A percentile compares a stretch with the other conserved stretches of the same genome.
Conservation (phyloP, 2,797 vertebrate species). For the Melanotaenia parkinsoni region DNA sequence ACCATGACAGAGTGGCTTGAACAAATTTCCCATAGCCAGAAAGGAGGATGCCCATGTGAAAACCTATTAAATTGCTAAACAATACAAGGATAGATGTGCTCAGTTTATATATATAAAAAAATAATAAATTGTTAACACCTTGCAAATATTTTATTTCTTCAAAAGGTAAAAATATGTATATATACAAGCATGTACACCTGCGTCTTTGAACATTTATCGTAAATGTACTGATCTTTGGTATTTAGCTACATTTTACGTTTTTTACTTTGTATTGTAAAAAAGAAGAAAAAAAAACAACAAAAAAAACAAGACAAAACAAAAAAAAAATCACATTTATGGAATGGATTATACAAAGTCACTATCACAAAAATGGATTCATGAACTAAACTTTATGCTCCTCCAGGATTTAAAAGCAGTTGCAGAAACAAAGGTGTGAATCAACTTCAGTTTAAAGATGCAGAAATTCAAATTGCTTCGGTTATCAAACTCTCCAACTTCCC, state of each 20-base stretch:
- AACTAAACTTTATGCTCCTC: conserved; percentile 25
- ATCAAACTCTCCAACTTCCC: conserved; percentile 81
- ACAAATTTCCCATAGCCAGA: too few relatives aligned
- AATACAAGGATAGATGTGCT: conserved; percentile 13
- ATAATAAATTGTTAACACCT: conserved; percentile 14
- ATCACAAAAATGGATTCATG: conserved; percentile 7
- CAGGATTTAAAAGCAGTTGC: not conserved
- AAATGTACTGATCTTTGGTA: conserved; percentile 35
- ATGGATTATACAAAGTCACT: not conserved
- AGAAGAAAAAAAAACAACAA: not conserved
- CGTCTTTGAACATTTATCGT: not conserved
- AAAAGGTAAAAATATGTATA: conserved; percentile 52
- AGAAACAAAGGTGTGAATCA: conserved; percentile 3
- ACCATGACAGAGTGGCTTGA: too few relatives aligned
- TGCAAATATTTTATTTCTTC: conserved; percentile 38
- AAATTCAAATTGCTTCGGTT: conserved; percentile 75
- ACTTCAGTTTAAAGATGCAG: not conserved
- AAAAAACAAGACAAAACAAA: not conserved
- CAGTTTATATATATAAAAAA: conserved; percentile 52
- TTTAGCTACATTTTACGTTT: conserved; percentile 19
- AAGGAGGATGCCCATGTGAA: not conserved
- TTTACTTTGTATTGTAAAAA: not conserved
- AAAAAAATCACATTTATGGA: not conserved
- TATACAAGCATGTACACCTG: conserved; percentile 25
- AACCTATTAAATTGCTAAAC: not conserved